Evolutionary conservation across 1,140 invertebrate species (phyloP), one percentile per base, ranked within the genome.

Genomic region (Drosophila pachea): DNA sequence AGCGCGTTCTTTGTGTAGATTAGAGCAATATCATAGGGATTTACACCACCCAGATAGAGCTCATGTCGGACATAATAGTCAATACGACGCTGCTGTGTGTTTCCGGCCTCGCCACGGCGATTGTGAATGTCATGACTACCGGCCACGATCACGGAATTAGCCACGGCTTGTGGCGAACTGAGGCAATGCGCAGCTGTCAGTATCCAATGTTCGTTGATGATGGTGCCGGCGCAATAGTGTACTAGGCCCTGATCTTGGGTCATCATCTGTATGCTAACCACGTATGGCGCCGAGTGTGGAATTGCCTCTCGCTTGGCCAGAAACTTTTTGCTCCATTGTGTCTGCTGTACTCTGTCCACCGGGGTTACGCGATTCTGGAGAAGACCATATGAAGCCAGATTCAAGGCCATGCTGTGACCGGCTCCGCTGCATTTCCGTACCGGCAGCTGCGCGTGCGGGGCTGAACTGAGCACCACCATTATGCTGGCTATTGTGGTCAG

Each of bases 1-100:
- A 89, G 71, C 2, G 88, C 82, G 3, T 78, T 70, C 63, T 91
- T 91, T 22, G 91, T 89, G 4, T 89, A 88, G 54, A 92, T 90
- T 5, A 92, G 54, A 0, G 91, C 91, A 14, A 92, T 91, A 48
- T 92, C 92, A 63, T 91, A 91, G 22, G 90, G 90, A 45, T 89
- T 91, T 0, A 91, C 90, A 22, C 86, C 88, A 36, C 88, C 88
- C 29, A 86, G 32, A 36, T 87, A 89, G 11, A 88, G 60, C 50
- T 88, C 87, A 42, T 89, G 88, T 0, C 73, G 70, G 9, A 86
- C 73, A 49, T 84, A 86, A 42, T 84, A 76, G 38, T 89, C 86
- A 31, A 89, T 87, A 52, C 70, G 50, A 4, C 88, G 88, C 63
- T 84, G 47, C 58, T 89, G 88, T 7, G 88, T 74, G 38, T 50